phyloP scores from a whole-genome alignment of 2,888 invertebrate genomes.

The Geotrupes spiniger region DNA sequence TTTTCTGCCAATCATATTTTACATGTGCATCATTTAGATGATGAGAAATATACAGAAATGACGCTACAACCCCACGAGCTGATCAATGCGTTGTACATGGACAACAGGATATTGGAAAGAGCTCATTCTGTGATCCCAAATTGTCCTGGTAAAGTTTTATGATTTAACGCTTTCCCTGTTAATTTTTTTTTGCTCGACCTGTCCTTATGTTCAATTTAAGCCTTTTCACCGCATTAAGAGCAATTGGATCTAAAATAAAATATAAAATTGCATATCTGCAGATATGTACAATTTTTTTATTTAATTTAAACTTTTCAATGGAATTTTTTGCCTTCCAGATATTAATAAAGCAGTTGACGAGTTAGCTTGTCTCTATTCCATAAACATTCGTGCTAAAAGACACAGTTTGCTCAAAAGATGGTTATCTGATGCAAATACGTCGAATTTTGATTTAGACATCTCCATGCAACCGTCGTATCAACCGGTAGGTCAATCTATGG shows the following conservation, averaged over 20 bases:
- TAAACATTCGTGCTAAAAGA: slow-evolving; percentile 46
- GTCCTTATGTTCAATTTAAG: no score
- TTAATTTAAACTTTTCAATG: no score
- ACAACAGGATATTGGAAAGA: slow-evolving; percentile 50
- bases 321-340: no score
- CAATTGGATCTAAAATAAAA: no score
- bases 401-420: slow-evolving; percentile 47
- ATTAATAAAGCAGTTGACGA: slow-evolving; percentile 53
- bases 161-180: no score
- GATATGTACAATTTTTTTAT: no score
- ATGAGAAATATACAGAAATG: slow-evolving; percentile 48
- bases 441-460: background rate
- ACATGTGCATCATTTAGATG: slow-evolving; percentile 48
- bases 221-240: no score
- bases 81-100: slow-evolving; percentile 51
- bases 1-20: slow-evolving; percentile 52
- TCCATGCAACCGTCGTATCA: background rate
- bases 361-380: slow-evolving; percentile 46
- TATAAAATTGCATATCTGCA: no score
- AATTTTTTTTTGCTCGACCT: no score
- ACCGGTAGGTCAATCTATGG: background rate
- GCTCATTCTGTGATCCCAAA: slow-evolving; percentile 38
- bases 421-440: slow-evolving; percentile 32
- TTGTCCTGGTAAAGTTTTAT: slow-evolving; percentile 40
- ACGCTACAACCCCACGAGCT: slow-evolving; percentile 48